These are phyloP conservation scores for Gymnarchus niloticus DNA, from an alignment of 2,113 vertebrate genomes.

Conservation along the genomic window DNA sequence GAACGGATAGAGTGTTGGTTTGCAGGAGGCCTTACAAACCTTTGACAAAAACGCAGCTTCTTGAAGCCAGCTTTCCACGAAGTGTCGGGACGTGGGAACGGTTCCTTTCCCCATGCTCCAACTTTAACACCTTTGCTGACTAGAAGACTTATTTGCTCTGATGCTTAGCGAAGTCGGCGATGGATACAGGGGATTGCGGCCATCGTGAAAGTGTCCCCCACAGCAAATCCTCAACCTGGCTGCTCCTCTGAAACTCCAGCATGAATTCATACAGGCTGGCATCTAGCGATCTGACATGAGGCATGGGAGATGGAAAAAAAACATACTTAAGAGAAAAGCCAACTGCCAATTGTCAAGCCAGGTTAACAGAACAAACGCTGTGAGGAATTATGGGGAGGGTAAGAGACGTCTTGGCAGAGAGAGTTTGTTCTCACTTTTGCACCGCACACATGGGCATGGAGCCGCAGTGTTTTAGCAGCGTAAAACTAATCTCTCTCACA, in stretches of 20 bases:
- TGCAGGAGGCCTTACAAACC: background rate
- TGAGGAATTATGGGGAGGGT: background rate
- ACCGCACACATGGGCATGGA: background rate
- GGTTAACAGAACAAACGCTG: conserved; percentile 17
- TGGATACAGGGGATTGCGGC: background rate
- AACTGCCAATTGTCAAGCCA: background rate
- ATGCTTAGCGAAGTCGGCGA: background rate
- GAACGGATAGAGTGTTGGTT: background rate
- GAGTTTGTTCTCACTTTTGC: background rate
- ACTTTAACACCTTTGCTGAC: conserved; percentile 16
- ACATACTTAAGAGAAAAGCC: background rate
- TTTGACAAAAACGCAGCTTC: background rate
- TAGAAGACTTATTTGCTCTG: background rate
- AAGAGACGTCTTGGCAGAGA: conserved; percentile 9
- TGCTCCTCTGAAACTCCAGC: background rate
- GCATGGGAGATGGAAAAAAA: background rate
- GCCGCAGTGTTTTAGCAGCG: background rate
- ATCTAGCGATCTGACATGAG: background rate
- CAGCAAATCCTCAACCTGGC: conserved; percentile 5
- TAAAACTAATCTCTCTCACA: conserved; percentile 29
- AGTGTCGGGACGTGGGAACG: background rate
- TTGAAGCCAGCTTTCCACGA: background rate
- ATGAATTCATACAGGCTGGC: background rate
- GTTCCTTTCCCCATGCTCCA: background rate
- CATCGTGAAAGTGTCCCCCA: background rate